These are phyloP conservation scores for Tetragnatha montana DNA, from an alignment of 2,888 invertebrate species.

Conservation along the genomic window DNA sequence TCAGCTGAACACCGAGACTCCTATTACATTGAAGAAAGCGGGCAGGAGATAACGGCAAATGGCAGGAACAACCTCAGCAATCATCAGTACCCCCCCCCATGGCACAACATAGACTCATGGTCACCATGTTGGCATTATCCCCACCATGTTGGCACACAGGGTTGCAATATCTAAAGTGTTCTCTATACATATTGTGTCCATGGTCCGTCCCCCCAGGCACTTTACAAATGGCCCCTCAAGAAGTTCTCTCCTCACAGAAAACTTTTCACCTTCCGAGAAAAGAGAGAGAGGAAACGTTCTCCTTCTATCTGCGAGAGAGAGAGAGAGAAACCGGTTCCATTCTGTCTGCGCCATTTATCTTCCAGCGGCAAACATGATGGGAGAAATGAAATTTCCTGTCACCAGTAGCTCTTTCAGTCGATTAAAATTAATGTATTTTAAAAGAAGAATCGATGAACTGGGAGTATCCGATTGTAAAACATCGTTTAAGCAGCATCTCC, in stretches of 20 bases:
- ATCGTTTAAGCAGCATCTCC: neutral
- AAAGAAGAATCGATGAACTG: slow-evolving; percentile 33
- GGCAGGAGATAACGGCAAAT: too few species aligned
- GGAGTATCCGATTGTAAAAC: neutral
- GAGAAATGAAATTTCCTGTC: slow-evolving; percentile 50
- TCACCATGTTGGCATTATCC: too few species aligned
- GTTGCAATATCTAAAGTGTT: too few species aligned
- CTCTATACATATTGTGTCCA: too few species aligned
- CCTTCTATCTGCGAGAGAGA: neutral
- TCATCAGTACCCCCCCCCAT: too few species aligned
- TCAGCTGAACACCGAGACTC: too few species aligned
- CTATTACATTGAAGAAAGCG: too few species aligned
- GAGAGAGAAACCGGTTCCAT: slow-evolving; percentile 1
- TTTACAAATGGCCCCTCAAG: slow-evolving; percentile 33
- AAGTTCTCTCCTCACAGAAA: neutral
- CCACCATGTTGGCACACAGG: too few species aligned
- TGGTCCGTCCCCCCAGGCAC: neutral
- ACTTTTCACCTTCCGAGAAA: slow-evolving; percentile 34
- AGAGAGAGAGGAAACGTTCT: neutral
- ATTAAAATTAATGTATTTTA: slow-evolving; percentile 49
- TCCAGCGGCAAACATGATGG: slow-evolving; percentile 11
- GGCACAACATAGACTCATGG: too few species aligned
- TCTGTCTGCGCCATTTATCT: slow-evolving; percentile 48
- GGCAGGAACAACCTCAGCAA: too few species aligned
- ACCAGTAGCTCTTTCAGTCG: slow-evolving; percentile 36